A percentile compares a stretch with the other conserved stretches of the same genome.
phyloP scores from a whole-genome alignment of 2,888 invertebrate species.

The Argyresthia goedartella region DNA sequence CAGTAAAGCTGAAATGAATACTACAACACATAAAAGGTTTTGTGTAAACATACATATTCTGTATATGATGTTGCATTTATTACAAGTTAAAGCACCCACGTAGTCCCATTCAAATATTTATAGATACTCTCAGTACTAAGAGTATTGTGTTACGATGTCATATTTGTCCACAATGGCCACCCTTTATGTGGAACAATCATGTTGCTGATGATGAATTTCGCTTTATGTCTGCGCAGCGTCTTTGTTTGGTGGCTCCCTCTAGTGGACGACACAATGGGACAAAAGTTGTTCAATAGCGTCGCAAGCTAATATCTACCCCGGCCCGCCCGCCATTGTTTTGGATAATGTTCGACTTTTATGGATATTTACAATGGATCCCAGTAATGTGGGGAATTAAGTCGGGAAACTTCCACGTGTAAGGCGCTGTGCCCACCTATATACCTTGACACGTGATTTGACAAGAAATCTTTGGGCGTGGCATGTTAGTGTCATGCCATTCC shows the following conservation, averaged over 20 bases:
- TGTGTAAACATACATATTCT: not conserved
- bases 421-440: no score
- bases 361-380: conserved; percentile 69
- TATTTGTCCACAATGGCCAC: conserved; percentile 67
- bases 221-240: conserved; percentile 66
- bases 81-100: no score
- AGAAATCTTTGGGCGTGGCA: no score
- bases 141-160: conserved; percentile 61
- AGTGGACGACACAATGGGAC: conserved; percentile 69
- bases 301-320: conserved; percentile 59
- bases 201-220: conserved; percentile 71
- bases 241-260: conserved; percentile 61
- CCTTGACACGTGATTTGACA: no score
- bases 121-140: no score
- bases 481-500: no score
- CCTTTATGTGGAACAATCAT: conserved; percentile 70
- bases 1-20: no score
- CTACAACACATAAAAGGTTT: no score
- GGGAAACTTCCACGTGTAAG: conserved; percentile 26
- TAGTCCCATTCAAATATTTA: no score
- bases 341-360: conserved; percentile 71
- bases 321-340: conserved; percentile 66
- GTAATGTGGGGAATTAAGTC: conserved; percentile 63
- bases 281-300: conserved; percentile 68
- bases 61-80: no score